Percentiles rank a stretch among this genome's conserved stretches.
These are phyloP conservation scores for Alloscopus bannaensis DNA, from an alignment of 2,888 invertebrate species.

Conservation along the genomic window DNA sequence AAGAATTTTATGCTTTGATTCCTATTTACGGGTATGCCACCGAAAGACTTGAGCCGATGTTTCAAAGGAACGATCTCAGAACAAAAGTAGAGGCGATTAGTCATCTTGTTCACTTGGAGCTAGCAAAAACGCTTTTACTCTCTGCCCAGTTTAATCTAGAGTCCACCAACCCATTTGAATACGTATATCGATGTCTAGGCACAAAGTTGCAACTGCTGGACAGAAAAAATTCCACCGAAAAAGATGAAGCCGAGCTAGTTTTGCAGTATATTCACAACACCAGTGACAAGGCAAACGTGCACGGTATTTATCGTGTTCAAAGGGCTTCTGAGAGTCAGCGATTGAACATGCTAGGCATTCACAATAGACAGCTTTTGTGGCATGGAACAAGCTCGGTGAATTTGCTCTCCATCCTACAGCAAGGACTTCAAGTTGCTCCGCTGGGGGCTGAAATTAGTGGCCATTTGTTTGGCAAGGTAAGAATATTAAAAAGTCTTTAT, in stretches of 20 bases:
- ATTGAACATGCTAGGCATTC: constrained; percentile 55
- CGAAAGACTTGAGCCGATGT: constrained; percentile 76
- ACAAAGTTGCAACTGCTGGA: constrained; percentile 75
- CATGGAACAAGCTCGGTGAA: constrained; percentile 77
- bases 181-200: constrained; percentile 76
- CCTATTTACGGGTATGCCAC: constrained; percentile 77
- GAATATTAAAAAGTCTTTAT: constrained; percentile 13
- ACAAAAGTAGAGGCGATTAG: constrained; percentile 74
- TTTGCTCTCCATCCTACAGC: constrained; percentile 76
- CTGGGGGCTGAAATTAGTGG: constrained; percentile 76
- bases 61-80: constrained; percentile 74
- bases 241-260: constrained; percentile 76
- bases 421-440: constrained; percentile 77
- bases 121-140: constrained; percentile 75
- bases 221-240: constrained; percentile 75
- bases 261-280: constrained; percentile 77
- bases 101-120: constrained; percentile 75
- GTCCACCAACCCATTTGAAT: constrained; percentile 76
- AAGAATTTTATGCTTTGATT: constrained; percentile 77
- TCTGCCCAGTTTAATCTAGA: constrained; percentile 74
- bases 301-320: constrained; percentile 71
- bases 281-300: constrained; percentile 60
- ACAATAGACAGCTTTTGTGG: constrained; percentile 75
- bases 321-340: constrained; percentile 60
- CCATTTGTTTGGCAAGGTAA: constrained; percentile 75